A percentile compares a stretch with the other conserved stretches of the same genome.
These are phyloP conservation scores for Danio kyathit DNA, from an alignment of 2,797 vertebrate species.

Conservation along the genomic window DNA sequence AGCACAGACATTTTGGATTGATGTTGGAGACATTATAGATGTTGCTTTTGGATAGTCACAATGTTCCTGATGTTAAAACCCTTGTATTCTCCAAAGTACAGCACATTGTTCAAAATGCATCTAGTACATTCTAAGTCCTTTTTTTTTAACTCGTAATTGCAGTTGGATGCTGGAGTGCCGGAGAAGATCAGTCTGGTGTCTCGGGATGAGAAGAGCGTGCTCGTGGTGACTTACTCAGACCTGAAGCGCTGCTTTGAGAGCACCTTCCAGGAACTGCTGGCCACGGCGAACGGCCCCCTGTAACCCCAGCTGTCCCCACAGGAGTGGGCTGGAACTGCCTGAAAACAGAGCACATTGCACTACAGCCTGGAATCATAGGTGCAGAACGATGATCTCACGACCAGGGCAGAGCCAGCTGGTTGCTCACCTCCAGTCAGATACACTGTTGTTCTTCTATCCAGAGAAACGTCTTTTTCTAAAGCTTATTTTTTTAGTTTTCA, in stretches of 20 bases:
- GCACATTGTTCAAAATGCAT: no score
- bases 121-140: no score
- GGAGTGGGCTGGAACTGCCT: slow-evolving; percentile 70
- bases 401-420: slow-evolving; percentile 84
- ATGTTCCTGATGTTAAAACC: no score
- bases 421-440: slow-evolving; percentile 94
- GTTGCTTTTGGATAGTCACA: no score
- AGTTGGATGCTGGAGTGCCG: slow-evolving; percentile 97
- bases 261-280: slow-evolving; percentile 99
- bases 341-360: slow-evolving; percentile 91
- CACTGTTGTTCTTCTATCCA: slow-evolving; percentile 90
- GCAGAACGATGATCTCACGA: slow-evolving; percentile 73
- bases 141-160: slow-evolving; percentile 37
- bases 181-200: slow-evolving; percentile 99
- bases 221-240: slow-evolving; percentile 99
- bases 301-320: slow-evolving; percentile 81
- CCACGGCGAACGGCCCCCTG: slow-evolving; percentile 93
- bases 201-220: slow-evolving; percentile 97
- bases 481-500: slow-evolving; percentile 86
- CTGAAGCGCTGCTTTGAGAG: slow-evolving; percentile 99
- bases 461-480: slow-evolving; percentile 86
- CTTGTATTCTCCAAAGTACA: no score
- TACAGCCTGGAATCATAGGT: slow-evolving; percentile 87
- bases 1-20: no score
- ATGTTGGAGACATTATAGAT: no score